phyloP scores from a whole-genome alignment of 1,140 invertebrate species.

The Stegodyphus mimosarum region DNA sequence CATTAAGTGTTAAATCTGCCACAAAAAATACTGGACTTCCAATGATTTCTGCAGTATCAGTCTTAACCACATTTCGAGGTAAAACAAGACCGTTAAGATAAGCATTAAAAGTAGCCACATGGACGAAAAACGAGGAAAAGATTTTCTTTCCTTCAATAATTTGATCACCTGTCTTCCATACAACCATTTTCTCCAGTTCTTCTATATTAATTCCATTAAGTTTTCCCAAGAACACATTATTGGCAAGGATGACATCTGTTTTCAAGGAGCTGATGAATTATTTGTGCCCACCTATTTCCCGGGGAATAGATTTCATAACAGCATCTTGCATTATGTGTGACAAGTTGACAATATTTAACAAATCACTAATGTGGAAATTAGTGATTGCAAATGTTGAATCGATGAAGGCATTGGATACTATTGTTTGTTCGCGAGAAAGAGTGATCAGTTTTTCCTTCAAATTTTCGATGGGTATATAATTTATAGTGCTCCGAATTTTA shows the following conservation, averaged over 20 bases:
- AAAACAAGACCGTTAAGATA: constrained; percentile 20
- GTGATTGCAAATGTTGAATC: background rate
- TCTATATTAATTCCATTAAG: constrained; percentile 6
- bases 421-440: background rate
- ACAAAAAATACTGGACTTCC: background rate
- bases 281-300: constrained; percentile 13
- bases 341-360: background rate
- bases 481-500: background rate
- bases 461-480: background rate
- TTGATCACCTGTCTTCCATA: constrained; percentile 4
- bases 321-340: constrained; percentile 28
- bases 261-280: background rate
- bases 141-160: constrained; percentile 20
- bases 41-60: background rate
- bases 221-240: background rate
- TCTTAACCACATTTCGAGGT: constrained; percentile 11
- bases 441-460: constrained; percentile 2
- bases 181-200: constrained; percentile 5
- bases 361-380: background rate
- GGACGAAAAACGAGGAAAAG: background rate
- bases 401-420: background rate
- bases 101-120: background rate
- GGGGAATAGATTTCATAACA: constrained; percentile 21
- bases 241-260: background rate
- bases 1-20: background rate